phyloP scores from a whole-genome alignment of 2,888 invertebrate species.

The Girardia tigrina region DNA sequence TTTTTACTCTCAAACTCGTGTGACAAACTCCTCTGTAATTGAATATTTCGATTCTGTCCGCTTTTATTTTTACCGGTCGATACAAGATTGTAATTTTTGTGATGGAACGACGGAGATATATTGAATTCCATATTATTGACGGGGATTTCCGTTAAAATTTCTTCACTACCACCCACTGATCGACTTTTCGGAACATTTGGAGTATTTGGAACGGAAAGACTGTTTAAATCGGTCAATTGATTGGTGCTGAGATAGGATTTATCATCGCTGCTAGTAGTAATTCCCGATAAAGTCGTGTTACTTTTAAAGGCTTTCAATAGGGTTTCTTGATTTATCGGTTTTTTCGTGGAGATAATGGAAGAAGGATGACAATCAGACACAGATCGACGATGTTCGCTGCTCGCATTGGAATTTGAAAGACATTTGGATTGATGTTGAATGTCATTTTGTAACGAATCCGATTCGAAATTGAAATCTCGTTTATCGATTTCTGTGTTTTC shows the following conservation, averaged over 20 bases:
- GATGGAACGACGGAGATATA: background rate
- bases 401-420: constrained; percentile 2
- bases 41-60: background rate
- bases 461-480: background rate
- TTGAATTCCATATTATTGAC: background rate
- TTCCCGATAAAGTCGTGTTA: background rate
- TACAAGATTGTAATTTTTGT: background rate
- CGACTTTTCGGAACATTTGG: background rate
- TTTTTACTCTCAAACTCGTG: background rate
- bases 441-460: background rate
- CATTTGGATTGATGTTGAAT: background rate
- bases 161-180: constrained; percentile 7
- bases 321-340: background rate
- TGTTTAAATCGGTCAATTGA: constrained; percentile 8
- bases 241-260: constrained; percentile 17
- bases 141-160: background rate
- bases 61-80: background rate
- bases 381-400: background rate
- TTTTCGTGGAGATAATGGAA: background rate
- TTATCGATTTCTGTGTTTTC: background rate
- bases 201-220: constrained; percentile 19
- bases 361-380: constrained; percentile 13
- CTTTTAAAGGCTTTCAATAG: constrained; percentile 23
- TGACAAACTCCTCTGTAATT: background rate
- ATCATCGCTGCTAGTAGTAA: background rate